These are phyloP conservation scores for Zophobas atratus DNA, from an alignment of 1,140 invertebrate species.

Conservation along the genomic window DNA sequence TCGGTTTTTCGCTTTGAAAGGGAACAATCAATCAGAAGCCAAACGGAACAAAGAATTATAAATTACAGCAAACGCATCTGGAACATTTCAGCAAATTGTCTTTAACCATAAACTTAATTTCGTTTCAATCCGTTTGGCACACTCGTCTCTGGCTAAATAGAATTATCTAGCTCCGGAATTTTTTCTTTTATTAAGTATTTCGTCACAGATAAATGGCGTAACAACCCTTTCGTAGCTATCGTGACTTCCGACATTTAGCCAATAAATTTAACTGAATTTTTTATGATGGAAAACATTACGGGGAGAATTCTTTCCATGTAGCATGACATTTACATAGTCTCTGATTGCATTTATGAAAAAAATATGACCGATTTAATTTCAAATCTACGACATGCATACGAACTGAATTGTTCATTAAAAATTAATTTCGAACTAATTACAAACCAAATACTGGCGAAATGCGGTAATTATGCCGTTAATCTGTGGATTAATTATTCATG, in stretches of 20 bases:
- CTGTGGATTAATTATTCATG: conserved; percentile 41
- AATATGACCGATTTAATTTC: neutral
- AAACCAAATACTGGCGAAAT: conserved; percentile 43
- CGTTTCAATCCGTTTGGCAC: conserved; percentile 3
- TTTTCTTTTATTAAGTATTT: neutral
- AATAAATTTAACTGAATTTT: conserved; percentile 12
- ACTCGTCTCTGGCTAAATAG: neutral
- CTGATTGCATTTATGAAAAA: conserved; percentile 4
- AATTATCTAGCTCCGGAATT: neutral
- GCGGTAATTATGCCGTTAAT: conserved; percentile 47
- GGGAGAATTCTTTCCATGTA: neutral
- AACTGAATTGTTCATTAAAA: conserved; percentile 11
- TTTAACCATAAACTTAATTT: conserved; percentile 24
- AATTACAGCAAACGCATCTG: neutral
- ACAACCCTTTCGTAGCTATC: neutral
- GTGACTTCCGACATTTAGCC: neutral
- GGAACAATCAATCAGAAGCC: conserved; percentile 33
- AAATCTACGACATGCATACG: neutral
- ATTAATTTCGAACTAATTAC: conserved; percentile 43
- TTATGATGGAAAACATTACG: neutral
- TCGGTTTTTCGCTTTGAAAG: neutral
- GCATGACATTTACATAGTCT: conserved; percentile 24
- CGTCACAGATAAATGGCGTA: neutral
- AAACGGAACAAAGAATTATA: conserved; percentile 33
- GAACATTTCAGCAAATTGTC: conserved; percentile 25